Evolutionary conservation across 1,140 invertebrate genomes (phyloP).

Genomic region (Chrysomallon squamiferum): DNA sequence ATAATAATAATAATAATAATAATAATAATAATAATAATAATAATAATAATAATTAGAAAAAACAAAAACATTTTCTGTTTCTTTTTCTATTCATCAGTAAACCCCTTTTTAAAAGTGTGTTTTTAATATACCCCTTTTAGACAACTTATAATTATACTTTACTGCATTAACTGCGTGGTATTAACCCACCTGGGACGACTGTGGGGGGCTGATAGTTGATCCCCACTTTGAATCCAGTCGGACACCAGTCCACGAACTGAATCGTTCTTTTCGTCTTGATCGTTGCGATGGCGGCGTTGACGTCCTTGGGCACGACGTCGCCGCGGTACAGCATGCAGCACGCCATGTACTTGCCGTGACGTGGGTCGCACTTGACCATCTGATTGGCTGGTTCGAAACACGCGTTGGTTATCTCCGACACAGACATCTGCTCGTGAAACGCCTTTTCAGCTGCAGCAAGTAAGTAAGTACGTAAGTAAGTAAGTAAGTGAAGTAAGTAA

Average conservation of each 20-base stretch:
- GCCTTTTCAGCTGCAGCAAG: constrained; percentile 40
- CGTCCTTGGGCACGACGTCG: constrained; percentile 75
- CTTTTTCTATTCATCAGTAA: too few relatives aligned
- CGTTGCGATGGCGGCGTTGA: constrained; percentile 83
- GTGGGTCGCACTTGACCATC: constrained; percentile 91
- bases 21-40: too few relatives aligned
- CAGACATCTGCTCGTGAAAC: constrained; percentile 64
- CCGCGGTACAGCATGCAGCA: constrained; percentile 59
- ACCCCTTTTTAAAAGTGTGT: too few relatives aligned
- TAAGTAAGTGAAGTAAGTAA: too few relatives aligned
- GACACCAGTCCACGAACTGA: constrained; percentile 52
- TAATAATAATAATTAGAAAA: too few relatives aligned
- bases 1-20: too few relatives aligned
- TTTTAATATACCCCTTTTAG: too few relatives aligned
- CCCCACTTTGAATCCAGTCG: constrained; percentile 44
- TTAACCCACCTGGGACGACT: constrained; percentile 4
- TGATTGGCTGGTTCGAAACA: constrained; percentile 89
- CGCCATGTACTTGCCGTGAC: constrained; percentile 83
- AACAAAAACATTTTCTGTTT: too few relatives aligned
- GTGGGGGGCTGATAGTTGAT: constrained; percentile 6
- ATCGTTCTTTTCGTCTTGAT: constrained; percentile 76
- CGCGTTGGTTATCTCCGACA: constrained; percentile 72
- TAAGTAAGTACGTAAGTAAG: too few relatives aligned
- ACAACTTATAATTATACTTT: too few relatives aligned
- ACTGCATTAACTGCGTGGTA: too few relatives aligned